Percentiles rank a stretch among this genome's conserved stretches.
These are phyloP conservation scores for Mercenaria mercenaria DNA, from an alignment of 1,140 invertebrate species.

Conservation along the genomic window DNA sequence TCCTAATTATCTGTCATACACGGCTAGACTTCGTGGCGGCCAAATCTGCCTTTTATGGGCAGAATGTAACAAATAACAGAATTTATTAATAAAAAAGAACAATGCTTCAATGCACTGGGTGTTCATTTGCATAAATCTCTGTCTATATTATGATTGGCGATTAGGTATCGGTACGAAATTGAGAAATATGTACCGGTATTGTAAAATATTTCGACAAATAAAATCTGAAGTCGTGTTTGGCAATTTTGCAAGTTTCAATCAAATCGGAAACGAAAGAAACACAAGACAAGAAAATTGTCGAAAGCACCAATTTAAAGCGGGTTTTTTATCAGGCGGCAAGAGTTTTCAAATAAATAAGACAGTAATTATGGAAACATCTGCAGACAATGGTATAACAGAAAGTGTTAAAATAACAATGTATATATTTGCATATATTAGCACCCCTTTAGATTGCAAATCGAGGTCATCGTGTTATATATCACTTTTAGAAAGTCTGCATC, in stretches of 20 bases:
- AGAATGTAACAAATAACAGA: constrained; percentile 55
- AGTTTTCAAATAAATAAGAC: too few species aligned
- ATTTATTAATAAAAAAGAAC: constrained; percentile 52
- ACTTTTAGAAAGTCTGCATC: too few species aligned
- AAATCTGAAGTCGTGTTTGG: not conserved
- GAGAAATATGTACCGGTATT: not conserved
- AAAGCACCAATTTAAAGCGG: too few species aligned
- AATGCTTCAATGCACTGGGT: constrained; percentile 28
- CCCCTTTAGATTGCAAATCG: too few species aligned
- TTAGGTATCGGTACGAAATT: not conserved
- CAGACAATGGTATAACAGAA: too few species aligned
- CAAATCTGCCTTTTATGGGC: constrained; percentile 53
- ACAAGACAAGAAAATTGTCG: not conserved
- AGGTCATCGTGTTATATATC: too few species aligned
- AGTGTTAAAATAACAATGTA: too few species aligned
- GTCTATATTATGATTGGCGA: constrained; percentile 7
- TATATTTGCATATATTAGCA: too few species aligned
- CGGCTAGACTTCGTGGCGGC: constrained; percentile 51
- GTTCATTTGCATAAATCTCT: constrained; percentile 64
- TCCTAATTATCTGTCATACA: constrained; percentile 59
- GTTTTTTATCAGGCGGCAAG: too few species aligned
- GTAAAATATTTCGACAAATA: not conserved
- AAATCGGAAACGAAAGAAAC: not conserved
- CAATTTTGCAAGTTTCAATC: not conserved
- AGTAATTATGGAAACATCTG: too few species aligned